Percentiles rank a stretch among this genome's conserved stretches.
These are phyloP conservation scores for Fistularia tabacaria DNA, from an alignment of 2,797 vertebrate genomes.

Conservation along the genomic window DNA sequence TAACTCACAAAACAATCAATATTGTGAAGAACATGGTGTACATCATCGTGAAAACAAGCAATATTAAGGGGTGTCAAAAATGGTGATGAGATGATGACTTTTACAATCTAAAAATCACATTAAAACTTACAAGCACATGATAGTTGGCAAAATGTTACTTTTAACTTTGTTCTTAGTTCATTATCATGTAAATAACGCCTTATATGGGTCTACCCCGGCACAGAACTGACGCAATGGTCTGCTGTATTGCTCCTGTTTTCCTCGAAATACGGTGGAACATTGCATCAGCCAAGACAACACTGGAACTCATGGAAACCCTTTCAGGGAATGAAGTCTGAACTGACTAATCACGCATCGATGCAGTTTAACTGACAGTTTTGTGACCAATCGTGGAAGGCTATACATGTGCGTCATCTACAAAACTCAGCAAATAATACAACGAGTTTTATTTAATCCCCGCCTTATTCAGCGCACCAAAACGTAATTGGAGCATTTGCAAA, in stretches of 20 bases:
- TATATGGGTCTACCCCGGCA: too few relatives aligned
- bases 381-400: slow-evolving; percentile 15
- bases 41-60: too few relatives aligned
- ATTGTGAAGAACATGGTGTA: too few relatives aligned
- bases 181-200: too few relatives aligned
- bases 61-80: too few relatives aligned
- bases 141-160: too few relatives aligned
- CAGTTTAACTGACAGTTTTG: slow-evolving; percentile 18
- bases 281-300: slow-evolving; percentile 69
- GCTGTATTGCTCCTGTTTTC: slow-evolving; percentile 8
- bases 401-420: rapidly evolving
- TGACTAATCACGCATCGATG: slow-evolving; percentile 35
- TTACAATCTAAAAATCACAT: too few relatives aligned
- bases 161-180: too few relatives aligned
- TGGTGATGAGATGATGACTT: too few relatives aligned
- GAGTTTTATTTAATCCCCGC: background rate
- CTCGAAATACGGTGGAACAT: slow-evolving; percentile 61
- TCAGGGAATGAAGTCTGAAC: slow-evolving; percentile 30
- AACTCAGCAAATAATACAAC: slow-evolving; percentile 37
- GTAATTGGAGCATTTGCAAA: slow-evolving; percentile 31
- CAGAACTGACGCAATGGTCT: slow-evolving; percentile 67
- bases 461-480: slow-evolving; percentile 20
- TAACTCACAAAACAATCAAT: too few relatives aligned
- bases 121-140: too few relatives aligned
- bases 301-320: background rate